Evolutionary conservation across 2,113 vertebrate species (phyloP).

Genomic region (Phyllopteryx taeniolatus): DNA sequence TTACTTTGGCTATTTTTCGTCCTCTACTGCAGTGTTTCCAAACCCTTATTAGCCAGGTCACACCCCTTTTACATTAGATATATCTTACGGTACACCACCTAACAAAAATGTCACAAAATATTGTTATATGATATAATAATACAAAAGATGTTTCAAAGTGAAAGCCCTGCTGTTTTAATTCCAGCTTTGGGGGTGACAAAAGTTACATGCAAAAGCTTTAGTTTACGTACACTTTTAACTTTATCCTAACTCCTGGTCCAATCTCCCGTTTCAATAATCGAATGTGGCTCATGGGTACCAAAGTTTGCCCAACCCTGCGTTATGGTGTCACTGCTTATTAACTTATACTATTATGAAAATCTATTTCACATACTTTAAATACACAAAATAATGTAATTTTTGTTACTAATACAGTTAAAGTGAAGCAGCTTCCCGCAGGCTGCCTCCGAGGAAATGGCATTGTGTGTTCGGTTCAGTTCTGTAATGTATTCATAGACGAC

Average conservation of each 20-base stretch:
- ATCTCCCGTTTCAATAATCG: no score
- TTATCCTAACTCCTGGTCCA: no score
- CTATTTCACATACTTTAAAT: not conserved
- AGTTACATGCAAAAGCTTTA: not conserved
- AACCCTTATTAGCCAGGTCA: not conserved
- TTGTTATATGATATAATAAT: no score
- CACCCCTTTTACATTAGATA: not conserved
- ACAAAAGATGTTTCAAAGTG: no score
- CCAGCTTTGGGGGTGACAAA: not conserved
- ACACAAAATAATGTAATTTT: not conserved
- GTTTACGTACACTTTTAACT: not conserved
- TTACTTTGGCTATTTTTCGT: not conserved
- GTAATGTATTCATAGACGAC: slow-evolving; percentile 85
- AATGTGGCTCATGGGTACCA: no score
- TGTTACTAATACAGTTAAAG: not conserved
- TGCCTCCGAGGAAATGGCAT: slow-evolving; percentile 20
- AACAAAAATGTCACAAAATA: not conserved
- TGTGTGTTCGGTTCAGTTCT: slow-evolving; percentile 72
- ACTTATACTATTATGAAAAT: not conserved
- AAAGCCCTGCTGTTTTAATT: no score
- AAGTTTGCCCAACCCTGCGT: no score
- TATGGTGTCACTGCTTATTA: no score
- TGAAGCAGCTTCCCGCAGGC: not conserved
- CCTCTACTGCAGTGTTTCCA: not conserved
- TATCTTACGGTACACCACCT: not conserved